Evolutionary conservation across 2,888 invertebrate genomes (phyloP), one percentile per base, ranked within the genome.

Genomic region (Meliscaeva auricollis): DNA sequence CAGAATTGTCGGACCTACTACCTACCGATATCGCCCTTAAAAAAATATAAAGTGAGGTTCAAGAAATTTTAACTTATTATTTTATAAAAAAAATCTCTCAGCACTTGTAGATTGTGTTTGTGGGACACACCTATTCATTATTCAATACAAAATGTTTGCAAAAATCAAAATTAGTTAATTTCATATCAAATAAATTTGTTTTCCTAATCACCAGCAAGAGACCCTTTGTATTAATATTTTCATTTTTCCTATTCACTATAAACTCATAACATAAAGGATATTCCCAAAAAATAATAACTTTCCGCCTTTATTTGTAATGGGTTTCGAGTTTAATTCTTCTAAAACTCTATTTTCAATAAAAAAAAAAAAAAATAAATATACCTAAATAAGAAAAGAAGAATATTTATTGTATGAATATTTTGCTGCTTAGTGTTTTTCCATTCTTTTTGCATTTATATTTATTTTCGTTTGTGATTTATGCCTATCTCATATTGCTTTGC

Each of bases 401-500:
- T 38, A 8, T 58, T 58, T 32, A 15, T 35, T 17, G 35, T 17
- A 20, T 3, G 13, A 9, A n/a, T 17, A 58, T 30, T 46, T 69
- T 50, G n/a, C n/a, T n/a, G n/a, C 69, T 60, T 38, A 64, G 72
- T 54, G 41, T 9, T 58, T 35, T 20, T 58, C n/a, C 66, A 58
- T 72, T 66, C 72, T 38, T 54, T 78, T 66, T 66, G 58, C 35
- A 73, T 73, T 79, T 60, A n/a, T 66, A n/a, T 66, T 64, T 41
- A 72, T 58, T 58, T 78, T 72, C 17, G 26, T 72, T 72, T 78
- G 17, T 78, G 78, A 79, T 79, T 79, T 79, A 73, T 73, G 50
- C 58, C 50, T 72, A 54, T 48, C 66, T 52, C 66, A 79, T 73
- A 68, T 58, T 73, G 73, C 66, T 58, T 20, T 62, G 26, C 15